These are phyloP conservation scores for Capricornis sumatraensis DNA, from an alignment of 2,113 vertebrate species.

Conservation along the genomic window DNA sequence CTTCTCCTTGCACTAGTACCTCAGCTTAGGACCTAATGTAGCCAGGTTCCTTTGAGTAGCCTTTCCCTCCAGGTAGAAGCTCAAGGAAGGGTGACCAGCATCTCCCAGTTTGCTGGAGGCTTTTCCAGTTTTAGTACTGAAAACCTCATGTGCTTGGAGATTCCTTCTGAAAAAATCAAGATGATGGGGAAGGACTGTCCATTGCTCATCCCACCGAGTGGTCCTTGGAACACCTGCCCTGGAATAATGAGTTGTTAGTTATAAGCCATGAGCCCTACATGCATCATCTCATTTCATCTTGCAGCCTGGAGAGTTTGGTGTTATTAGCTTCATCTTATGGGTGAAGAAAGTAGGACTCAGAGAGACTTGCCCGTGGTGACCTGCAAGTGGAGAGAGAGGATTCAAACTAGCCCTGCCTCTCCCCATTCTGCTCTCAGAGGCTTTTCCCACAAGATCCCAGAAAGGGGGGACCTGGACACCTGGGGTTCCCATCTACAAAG, in stretches of 20 bases:
- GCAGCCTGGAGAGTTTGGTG: not conserved
- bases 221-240: not conserved
- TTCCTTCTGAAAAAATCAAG: not conserved
- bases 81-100: not conserved
- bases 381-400: not conserved
- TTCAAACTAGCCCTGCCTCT: not conserved
- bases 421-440: not conserved
- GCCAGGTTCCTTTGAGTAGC: not conserved
- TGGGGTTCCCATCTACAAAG: not conserved
- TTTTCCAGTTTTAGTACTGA: not conserved
- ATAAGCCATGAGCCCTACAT: fast-evolving
- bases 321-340: not conserved
- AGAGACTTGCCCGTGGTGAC: not conserved
- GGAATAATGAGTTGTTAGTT: not conserved
- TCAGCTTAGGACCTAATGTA: not conserved
- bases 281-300: not conserved
- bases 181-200: not conserved
- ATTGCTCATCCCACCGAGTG: fast-evolving
- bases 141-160: not conserved
- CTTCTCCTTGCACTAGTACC: not conserved
- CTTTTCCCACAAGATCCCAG: not conserved
- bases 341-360: not conserved
- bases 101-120: not conserved
- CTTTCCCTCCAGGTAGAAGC: not conserved
- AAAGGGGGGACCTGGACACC: not conserved